Base-by-base conservation (phyloP, 2,113 vertebrate genomes). In the Dasyornis broadbenti region DNA sequence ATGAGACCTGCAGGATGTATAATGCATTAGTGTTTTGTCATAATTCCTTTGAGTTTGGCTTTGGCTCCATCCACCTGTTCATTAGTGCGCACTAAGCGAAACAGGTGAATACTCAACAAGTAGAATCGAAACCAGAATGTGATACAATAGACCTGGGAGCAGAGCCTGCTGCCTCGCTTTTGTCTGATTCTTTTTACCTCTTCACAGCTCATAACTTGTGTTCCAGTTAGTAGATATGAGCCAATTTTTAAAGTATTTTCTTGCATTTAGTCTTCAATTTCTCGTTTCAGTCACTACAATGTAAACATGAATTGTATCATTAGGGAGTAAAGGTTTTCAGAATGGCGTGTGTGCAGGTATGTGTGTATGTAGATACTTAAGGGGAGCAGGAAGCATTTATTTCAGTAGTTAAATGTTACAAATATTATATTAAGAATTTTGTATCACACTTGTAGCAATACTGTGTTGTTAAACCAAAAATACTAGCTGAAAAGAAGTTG, bases 91-190 rank as follows among this genome's bases (percentile, higher is more conserved):
- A 88, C 77, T 96, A 97, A 97, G 98, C 96, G 97, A 98, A 98
- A 98, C 98, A 98, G 97, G 98, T 98, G 98, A 97, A 97, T 97
- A 80, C 94, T 65, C 86, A 96, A 97, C 97, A 97, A 97, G 97
- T 90, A 95, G 95, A 86, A 92, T 97, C 97, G 98, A 98, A 98
- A 98, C 98, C 94, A 65, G 96, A 95, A 61, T 68, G 92, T 94
- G 93, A 86, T 92, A 95, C 96, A 96, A 82, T 92, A 97, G 95
- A 95, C 94, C 97, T 96, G 45, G 94, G 96, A 98, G 97, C 95
- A 40, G 45, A 94, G 49, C 47, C 82, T 96, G 54, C 60, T 75
- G 82, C 64, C 73, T 59, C 72, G 79, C 71, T 59, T 88, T 37
- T 82, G 35, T 27, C 26, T 37, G 61, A 35, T 76, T 44, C 84